Base-by-base conservation (phyloP, 2,113 vertebrate genomes). In the Ophthalmolycus amberensis region DNA sequence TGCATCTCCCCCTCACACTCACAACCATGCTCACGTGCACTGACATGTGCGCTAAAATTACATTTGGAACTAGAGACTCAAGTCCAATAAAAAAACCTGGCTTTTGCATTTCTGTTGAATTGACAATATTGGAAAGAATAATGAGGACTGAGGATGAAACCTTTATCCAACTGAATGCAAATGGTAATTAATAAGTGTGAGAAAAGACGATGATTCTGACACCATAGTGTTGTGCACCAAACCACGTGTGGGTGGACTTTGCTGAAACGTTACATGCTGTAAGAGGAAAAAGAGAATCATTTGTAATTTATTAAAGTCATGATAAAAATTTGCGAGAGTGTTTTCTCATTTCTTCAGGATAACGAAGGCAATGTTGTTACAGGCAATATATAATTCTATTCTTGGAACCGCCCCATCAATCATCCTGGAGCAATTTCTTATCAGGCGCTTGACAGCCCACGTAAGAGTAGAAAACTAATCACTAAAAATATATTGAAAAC, bases 351-450 rank as follows among this genome's bases (percentile, higher is more conserved):
- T 44, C 14, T 40, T 34, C 12, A 50, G 29, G 11, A 37, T 2
- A 12, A 32, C 25, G 63, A 5, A 37, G 18, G 44, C 25, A 44
- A 18, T 72, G 15, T 14, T 37, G n/a, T 14, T 9, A 58, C 1
- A 8, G 32, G 22, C 48, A 52, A 54, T 20, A 25, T 25, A 25
- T 25, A 25, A 25, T 25, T 25, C 15, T 48, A 48, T 48, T 68
- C 6, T n/a, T 20, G 29, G 72, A 62, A 52, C 65, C 40, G 60
- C 40, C 56, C 40, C 37, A 65, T 82, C 59, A 65, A 73, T 73
- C 42, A 14, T 18, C 42, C 38, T 18, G 1, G 29, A 8, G n/a
- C 8, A 14, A 59, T 64, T 68, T 52, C 25, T 75, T 71, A 64
- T 62, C 32, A 48, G 27, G 46, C 0, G 20, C 34, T 54, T 71